These are phyloP conservation scores for Cataglyphis hispanica DNA, from an alignment of 1,140 invertebrate species.

Conservation along the genomic window DNA sequence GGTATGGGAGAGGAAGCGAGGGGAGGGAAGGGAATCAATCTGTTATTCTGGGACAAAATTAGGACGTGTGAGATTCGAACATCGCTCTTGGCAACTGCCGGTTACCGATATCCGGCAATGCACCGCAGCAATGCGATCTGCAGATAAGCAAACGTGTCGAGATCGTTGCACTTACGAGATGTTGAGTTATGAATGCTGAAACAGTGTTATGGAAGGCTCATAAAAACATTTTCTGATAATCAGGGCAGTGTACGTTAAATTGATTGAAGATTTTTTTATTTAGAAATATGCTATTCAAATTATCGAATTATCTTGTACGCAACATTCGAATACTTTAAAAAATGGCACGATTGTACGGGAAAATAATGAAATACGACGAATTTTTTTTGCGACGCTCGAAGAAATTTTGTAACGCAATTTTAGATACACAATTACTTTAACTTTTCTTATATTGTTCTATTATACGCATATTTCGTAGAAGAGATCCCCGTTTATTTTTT, in stretches of 20 bases:
- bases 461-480: neutral
- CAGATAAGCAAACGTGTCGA: neutral
- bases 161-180: neutral
- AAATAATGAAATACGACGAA: too few relatives aligned
- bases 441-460: neutral
- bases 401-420: constrained; percentile 39
- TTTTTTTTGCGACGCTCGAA: neutral
- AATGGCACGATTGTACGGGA: neutral
- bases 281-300: neutral
- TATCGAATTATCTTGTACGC: neutral
- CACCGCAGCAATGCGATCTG: neutral
- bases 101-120: neutral
- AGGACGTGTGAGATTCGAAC: neutral
- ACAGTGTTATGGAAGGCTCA: neutral
- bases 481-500: neutral
- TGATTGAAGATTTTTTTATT: neutral
- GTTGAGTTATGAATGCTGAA: neutral
- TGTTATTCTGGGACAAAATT: constrained; percentile 43
- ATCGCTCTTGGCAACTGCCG: neutral
- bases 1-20: too few relatives aligned
- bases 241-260: neutral
- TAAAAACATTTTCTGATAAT: neutral
- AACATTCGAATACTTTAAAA: neutral
- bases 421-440: constrained; percentile 13
- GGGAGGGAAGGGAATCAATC: neutral